Conservation (phyloP, 2,888 invertebrate genomes). For the Lamellibrachia satsuma region DNA sequence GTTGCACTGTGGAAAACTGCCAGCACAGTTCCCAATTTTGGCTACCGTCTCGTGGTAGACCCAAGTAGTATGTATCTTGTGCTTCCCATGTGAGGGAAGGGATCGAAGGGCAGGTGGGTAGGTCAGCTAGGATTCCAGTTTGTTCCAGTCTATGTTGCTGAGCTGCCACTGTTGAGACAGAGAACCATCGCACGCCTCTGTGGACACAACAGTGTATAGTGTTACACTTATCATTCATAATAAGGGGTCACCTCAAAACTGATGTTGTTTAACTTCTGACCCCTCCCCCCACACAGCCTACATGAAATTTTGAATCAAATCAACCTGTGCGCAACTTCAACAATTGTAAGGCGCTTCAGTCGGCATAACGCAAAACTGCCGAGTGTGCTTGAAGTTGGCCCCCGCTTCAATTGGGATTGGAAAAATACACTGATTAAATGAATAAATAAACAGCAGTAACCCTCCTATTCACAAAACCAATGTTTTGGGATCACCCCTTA, state of each 20-base stretch:
- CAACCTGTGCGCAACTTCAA: no score
- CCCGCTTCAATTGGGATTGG: no score
- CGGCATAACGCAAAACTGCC: no score
- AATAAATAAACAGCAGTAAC: no score
- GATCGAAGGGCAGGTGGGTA: neutral
- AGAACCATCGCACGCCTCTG: conserved; percentile 39
- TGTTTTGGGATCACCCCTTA: no score
- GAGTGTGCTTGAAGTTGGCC: no score
- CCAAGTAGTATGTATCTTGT: neutral
- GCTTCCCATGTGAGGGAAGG: neutral
- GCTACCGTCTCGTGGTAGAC: neutral
- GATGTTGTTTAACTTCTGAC: no score
- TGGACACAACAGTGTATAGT: neutral
- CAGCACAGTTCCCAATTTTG: neutral
- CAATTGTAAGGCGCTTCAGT: no score
- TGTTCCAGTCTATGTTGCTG: conserved; percentile 42
- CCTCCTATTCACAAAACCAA: no score
- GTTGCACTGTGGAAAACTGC: neutral
- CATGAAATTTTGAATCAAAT: no score
- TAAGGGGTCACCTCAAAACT: neutral
- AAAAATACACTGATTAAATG: no score
- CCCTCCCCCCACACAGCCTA: no score
- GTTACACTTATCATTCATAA: neutral
- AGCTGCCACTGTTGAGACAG: conserved; percentile 41
- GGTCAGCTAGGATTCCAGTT: conserved; percentile 31